A percentile compares a stretch with the other conserved stretches of the same genome.
These are phyloP conservation scores for Cyclura pinguis DNA, from an alignment of 2,797 vertebrate species.

Conservation along the genomic window DNA sequence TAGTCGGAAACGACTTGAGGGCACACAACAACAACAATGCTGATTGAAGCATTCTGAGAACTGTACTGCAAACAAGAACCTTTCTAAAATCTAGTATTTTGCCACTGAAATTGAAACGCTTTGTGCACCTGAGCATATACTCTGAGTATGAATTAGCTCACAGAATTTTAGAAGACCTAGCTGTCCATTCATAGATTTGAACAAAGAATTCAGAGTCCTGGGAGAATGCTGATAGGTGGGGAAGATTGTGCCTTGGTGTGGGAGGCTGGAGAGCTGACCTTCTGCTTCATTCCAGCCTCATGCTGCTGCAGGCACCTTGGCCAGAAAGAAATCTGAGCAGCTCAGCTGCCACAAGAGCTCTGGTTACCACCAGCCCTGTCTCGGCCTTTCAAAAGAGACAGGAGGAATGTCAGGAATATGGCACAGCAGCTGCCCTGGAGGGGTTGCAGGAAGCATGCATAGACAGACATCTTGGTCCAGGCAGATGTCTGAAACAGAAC, in stretches of 20 bases:
- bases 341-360: conserved; percentile 33
- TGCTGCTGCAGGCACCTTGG: not conserved
- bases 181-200: not conserved
- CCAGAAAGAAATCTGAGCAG: conserved; percentile 53
- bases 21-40: too few relatives aligned
- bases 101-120: not conserved
- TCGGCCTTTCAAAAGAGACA: not conserved
- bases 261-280: conserved; percentile 25
- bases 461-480: not conserved
- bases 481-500: not conserved
- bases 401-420: conserved; percentile 41
- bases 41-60: too few relatives aligned
- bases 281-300: conserved; percentile 23
- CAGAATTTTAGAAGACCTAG: not conserved
- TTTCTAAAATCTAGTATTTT: not conserved
- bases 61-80: too few relatives aligned
- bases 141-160: not conserved
- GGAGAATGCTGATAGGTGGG: not conserved
- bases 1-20: too few relatives aligned
- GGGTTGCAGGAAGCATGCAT: not conserved
- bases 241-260: not conserved
- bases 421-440: conserved; percentile 45
- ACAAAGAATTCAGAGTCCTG: not conserved
- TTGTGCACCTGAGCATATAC: not conserved
- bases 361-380: conserved; percentile 19